phyloP scores from a whole-genome alignment of 2,113 vertebrate species.

The Phylloscopus whistleri region DNA sequence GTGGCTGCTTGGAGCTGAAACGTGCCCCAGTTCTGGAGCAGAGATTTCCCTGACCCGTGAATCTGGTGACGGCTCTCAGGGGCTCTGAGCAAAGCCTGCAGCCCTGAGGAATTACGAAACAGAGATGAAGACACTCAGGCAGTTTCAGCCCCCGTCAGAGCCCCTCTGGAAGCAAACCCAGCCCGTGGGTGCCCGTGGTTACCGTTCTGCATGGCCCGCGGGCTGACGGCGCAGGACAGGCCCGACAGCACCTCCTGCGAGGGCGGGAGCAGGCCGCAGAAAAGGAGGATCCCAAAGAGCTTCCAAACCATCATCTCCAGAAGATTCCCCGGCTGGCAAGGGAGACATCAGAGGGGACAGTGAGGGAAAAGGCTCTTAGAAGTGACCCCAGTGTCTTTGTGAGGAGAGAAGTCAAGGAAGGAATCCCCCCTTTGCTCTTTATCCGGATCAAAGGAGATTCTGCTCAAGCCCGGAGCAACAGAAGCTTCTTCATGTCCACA shows the following conservation, averaged over 20 bases:
- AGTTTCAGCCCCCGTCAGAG: accelerated
- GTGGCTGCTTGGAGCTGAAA: background rate
- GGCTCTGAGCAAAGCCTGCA: background rate
- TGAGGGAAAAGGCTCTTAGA: background rate
- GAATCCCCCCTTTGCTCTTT: background rate
- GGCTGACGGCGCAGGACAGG: background rate
- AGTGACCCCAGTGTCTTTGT: accelerated
- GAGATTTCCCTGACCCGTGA: background rate
- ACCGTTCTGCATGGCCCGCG: background rate
- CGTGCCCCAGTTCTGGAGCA: accelerated
- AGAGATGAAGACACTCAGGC: background rate
- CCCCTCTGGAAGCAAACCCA: accelerated
- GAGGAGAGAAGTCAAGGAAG: accelerated
- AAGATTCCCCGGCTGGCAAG: background rate
- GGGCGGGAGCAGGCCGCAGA: background rate
- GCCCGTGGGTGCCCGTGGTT: accelerated
- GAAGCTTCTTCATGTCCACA: background rate
- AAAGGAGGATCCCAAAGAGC: background rate
- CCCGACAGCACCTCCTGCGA: background rate
- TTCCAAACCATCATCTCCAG: background rate
- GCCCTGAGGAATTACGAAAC: background rate
- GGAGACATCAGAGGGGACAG: background rate
- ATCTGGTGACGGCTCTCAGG: background rate
- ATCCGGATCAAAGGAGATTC: accelerated
- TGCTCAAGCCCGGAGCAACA: background rate